These are phyloP conservation scores for Capreolus pygargus DNA, from an alignment of 2,113 vertebrate genomes.

Conservation along the genomic window DNA sequence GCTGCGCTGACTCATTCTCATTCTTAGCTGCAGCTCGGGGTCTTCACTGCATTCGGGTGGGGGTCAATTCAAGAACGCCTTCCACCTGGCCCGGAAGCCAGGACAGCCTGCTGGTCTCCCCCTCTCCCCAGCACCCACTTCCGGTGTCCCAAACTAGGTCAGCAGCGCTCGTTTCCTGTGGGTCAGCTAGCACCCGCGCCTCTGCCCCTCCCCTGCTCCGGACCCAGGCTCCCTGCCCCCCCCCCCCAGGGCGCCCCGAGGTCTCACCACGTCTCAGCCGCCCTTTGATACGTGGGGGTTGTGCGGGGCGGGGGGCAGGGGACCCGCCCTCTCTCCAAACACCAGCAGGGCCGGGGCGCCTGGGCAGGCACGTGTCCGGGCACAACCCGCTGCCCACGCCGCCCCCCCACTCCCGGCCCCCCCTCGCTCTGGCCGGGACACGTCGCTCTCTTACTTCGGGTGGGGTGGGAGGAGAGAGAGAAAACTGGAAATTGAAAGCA, in stretches of 20 bases:
- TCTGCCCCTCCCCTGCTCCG: constrained; percentile 76
- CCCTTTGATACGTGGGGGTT: constrained; percentile 78
- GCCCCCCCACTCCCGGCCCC: constrained; percentile 54
- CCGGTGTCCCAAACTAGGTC: constrained; percentile 80
- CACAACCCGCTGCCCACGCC: constrained; percentile 76
- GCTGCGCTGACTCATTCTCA: constrained; percentile 65
- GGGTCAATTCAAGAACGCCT: constrained; percentile 70
- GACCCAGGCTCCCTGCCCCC: constrained; percentile 67
- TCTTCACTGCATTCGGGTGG: constrained; percentile 50
- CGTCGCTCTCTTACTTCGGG: constrained; percentile 73
- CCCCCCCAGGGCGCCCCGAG: constrained; percentile 74
- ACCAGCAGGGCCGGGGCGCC: constrained; percentile 75
- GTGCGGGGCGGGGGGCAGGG: constrained; percentile 71
- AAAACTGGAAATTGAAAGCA: constrained; percentile 44
- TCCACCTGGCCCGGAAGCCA: constrained; percentile 78
- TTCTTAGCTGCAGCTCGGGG: constrained; percentile 57
- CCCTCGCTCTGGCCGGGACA: constrained; percentile 65
- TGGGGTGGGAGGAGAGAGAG: constrained; percentile 66
- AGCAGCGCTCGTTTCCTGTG: constrained; percentile 77
- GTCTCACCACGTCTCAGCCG: constrained; percentile 77
- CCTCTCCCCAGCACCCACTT: constrained; percentile 76
- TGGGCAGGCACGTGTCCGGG: constrained; percentile 78
- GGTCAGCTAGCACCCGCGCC: constrained; percentile 75
- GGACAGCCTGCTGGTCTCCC: constrained; percentile 73
- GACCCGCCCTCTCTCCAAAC: constrained; percentile 79